Conservation (phyloP, 2,888 invertebrate genomes). For the Drosophila merina region DNA sequence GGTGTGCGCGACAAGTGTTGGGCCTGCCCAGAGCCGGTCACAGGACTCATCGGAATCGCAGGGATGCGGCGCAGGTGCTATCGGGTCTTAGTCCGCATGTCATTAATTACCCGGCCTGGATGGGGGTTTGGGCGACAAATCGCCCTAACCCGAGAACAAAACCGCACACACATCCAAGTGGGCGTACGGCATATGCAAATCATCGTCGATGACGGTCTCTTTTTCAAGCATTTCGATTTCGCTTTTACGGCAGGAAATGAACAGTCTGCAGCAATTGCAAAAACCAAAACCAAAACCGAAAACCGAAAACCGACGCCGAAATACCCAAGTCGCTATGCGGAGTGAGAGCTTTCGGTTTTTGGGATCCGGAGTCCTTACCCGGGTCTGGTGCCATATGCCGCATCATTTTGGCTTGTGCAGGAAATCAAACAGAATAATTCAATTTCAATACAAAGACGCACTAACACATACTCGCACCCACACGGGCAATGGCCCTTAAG, state of each 20-base stretch:
- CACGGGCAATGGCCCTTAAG: not conserved
- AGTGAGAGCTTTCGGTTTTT: constrained; percentile 35
- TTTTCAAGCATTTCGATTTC: constrained; percentile 60
- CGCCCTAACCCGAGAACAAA: constrained; percentile 48
- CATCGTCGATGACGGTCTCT: constrained; percentile 32
- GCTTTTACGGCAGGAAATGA: constrained; percentile 61
- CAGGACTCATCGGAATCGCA: not conserved
- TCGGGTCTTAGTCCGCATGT: constrained; percentile 47
- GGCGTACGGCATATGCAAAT: constrained; percentile 53
- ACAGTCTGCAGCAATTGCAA: constrained; percentile 46
- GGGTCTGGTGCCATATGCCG: constrained; percentile 57
- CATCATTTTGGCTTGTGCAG: constrained; percentile 68
- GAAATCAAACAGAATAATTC: constrained; percentile 81
- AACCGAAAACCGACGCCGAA: constrained; percentile 16
- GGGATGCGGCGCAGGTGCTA: constrained; percentile 31
- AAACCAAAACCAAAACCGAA: constrained; percentile 12
- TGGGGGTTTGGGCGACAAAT: constrained; percentile 48
- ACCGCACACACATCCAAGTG: constrained; percentile 50
- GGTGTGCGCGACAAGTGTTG: constrained; percentile 60
- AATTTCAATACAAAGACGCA: constrained; percentile 76
- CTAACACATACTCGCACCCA: constrained; percentile 27
- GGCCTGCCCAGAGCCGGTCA: constrained; percentile 2
- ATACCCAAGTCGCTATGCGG: constrained; percentile 32
- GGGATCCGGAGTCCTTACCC: constrained; percentile 30
- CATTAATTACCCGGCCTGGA: constrained; percentile 64